phyloP scores from a whole-genome alignment of 1,140 invertebrate genomes.

The Reticulitermes speratus region DNA sequence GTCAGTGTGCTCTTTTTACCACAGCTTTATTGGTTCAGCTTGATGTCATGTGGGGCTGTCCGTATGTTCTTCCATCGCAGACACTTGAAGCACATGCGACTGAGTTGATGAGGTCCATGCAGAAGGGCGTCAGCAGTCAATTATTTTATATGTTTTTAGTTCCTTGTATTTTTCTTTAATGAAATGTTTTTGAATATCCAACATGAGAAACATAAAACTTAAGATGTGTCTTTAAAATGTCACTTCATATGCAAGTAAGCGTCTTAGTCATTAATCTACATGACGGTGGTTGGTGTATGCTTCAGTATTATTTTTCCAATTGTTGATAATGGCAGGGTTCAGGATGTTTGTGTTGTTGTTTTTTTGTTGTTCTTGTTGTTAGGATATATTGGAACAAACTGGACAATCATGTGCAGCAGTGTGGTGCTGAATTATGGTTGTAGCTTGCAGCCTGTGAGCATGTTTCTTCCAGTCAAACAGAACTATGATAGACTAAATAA shows the following conservation, averaged over 20 bases:
- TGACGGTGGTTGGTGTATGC: neutral
- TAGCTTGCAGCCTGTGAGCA: no score
- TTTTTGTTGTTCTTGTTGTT: neutral
- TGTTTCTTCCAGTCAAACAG: no score
- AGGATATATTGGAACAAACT: neutral
- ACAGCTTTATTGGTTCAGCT: slow-evolving; percentile 37
- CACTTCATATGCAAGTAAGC: no score
- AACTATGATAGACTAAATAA: no score
- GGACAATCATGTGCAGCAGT: neutral
- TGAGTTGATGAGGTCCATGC: neutral
- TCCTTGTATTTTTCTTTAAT: neutral
- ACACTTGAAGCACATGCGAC: neutral
- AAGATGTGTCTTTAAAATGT: no score
- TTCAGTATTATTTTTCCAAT: slow-evolving; percentile 7
- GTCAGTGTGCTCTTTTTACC: slow-evolving; percentile 34
- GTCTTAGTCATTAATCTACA: neutral
- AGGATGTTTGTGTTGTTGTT: neutral
- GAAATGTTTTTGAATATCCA: neutral
- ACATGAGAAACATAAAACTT: neutral
- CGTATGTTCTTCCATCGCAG: slow-evolving; percentile 26
- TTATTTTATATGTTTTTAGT: neutral
- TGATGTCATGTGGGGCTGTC: slow-evolving; percentile 35
- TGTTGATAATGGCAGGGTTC: neutral
- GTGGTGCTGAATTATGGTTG: no score
- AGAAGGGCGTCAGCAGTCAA: neutral